Base-by-base conservation (phyloP, 2,888 invertebrate genomes). In the Quadroppia sp. region DNA sequence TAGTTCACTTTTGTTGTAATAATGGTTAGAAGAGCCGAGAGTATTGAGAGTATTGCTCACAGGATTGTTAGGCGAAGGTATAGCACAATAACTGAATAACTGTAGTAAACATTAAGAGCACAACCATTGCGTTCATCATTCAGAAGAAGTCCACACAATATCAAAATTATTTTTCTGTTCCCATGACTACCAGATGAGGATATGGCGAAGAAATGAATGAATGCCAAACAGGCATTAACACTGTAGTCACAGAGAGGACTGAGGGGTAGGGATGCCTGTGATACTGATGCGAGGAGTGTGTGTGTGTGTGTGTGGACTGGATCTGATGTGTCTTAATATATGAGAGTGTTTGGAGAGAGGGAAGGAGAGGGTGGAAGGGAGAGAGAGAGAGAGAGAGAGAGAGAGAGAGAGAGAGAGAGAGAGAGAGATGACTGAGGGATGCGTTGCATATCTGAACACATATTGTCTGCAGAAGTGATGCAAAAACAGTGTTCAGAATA, bases 111-210 rank as follows among this genome's bases (percentile, higher is more conserved):
- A 64, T 64, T 64, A 64, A 64, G 64, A 64, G 64, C 64, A 53
- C 53, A 59, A 59, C 59, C 59, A 59, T 59, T 59, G 59, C 59
- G n/a, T 13, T 40, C 64, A 64, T 36, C 15, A 64, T 64, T 64
- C 9, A 64, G 64, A 61, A 30, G 30, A 28, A 30, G 25, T 59
- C 30, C 59, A 53, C 23, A 64, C 36, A 64, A 64, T 64, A 64
- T 64, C 64, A 64, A 64, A 64, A 64, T 64, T 64, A 64, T 64
- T 64, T 64, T 64, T 64, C 64, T 36, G 64, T 64, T 20, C n/a
- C 64, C 20, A 64, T 64, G 64, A 64, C 64, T 64, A 64, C 64
- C 28, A 59, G 25, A 36, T 64, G 64, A 36, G 36, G 32, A 64
- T 36, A 32, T 2, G 20, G 30, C 30, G n/a, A 64, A 64, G 30